phyloP scores from a whole-genome alignment of 2,797 vertebrate species.

The Sebastes hopkinsi region DNA sequence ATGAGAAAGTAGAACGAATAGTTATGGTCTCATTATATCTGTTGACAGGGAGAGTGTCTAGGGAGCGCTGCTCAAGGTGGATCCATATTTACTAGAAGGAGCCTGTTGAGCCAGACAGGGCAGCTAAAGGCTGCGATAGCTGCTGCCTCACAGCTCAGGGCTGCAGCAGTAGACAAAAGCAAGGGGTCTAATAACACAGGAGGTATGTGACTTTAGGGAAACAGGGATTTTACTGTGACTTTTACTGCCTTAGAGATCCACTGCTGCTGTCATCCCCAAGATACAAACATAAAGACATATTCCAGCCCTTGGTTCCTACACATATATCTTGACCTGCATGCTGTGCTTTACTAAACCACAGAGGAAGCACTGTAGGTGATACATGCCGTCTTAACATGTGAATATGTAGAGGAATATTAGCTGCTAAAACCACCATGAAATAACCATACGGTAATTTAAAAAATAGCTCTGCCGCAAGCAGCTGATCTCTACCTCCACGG shows the following conservation, averaged over 20 bases:
- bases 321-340: not conserved
- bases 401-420: conserved; percentile 2
- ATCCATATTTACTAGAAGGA: conserved; percentile 61
- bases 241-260: conserved; percentile 46
- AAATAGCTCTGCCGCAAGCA: not conserved
- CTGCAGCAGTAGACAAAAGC: conserved; percentile 33
- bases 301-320: not conserved
- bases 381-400: not conserved
- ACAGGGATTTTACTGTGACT: conserved; percentile 43
- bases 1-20: conserved; percentile 60
- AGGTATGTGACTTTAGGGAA: conserved; percentile 37
- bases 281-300: conserved; percentile 22
- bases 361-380: not conserved
- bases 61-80: conserved; percentile 51
- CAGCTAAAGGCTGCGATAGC: conserved; percentile 21
- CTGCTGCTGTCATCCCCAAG: conserved; percentile 29
- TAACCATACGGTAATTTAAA: conserved; percentile 29
- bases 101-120: conserved; percentile 55
- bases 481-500: not conserved
- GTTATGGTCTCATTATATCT: conserved; percentile 69
- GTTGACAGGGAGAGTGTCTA: conserved; percentile 49
- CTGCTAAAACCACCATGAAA: conserved; percentile 21
- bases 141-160: conserved; percentile 9
- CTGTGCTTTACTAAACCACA: not conserved
- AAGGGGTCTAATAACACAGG: conserved; percentile 34